These are phyloP conservation scores for Cheilosia grossa DNA, from an alignment of 2,888 invertebrate species.

Conservation along the genomic window DNA sequence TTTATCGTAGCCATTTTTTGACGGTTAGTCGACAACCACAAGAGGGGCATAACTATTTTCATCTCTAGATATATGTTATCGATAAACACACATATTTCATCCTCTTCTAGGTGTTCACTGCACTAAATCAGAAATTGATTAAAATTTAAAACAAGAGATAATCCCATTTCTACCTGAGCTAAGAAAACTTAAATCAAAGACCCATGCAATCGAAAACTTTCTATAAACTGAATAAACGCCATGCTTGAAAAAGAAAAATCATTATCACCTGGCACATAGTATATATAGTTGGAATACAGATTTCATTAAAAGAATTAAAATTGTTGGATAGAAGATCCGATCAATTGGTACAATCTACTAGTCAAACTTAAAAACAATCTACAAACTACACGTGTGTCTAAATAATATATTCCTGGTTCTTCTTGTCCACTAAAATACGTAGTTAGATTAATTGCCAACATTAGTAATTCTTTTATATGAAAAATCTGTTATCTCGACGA, in stretches of 20 bases:
- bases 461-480: conserved; percentile 67
- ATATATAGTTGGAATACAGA: conserved; percentile 49
- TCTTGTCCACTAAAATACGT: conserved; percentile 34
- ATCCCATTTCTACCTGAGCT: background rate
- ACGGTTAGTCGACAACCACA: too few species aligned
- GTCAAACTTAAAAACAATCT: background rate
- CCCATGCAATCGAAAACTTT: conserved; percentile 26
- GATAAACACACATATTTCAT: too few species aligned
- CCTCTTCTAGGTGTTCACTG: too few species aligned
- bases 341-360: conserved; percentile 7
- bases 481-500: conserved; percentile 33
- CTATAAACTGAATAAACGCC: conserved; percentile 4
- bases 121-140: too few species aligned
- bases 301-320: conserved; percentile 69
- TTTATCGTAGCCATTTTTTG: too few species aligned
- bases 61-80: too few species aligned
- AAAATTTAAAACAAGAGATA: too few species aligned
- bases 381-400: conserved; percentile 16
- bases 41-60: too few species aligned
- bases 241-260: conserved; percentile 36
- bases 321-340: conserved; percentile 63
- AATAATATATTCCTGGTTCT: conserved; percentile 13
- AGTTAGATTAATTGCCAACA: conserved; percentile 41
- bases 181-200: background rate
- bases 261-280: conserved; percentile 54